Conservation (phyloP, 2,797 vertebrate species). For the Leucoraja ocellata region DNA sequence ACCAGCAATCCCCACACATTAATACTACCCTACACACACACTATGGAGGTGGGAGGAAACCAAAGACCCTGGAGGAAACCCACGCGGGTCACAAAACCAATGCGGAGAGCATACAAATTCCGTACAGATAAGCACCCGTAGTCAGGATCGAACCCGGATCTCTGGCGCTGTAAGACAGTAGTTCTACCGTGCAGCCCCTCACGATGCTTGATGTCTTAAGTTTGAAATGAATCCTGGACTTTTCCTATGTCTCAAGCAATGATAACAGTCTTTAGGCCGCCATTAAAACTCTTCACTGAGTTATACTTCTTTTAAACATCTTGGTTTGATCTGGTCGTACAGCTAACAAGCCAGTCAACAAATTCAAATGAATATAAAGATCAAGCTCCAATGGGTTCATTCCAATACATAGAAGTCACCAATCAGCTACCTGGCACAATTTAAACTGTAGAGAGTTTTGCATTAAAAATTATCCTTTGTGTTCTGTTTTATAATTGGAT, state of each 20-base stretch:
- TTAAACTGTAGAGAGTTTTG: neutral
- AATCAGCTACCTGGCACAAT: neutral
- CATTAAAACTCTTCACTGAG: neutral
- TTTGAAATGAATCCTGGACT: neutral
- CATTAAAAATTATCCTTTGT: neutral
- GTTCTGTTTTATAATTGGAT: neutral
- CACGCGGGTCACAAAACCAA: too few relatives aligned
- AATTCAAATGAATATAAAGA: neutral
- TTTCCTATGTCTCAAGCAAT: neutral
- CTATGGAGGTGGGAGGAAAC: too few relatives aligned
- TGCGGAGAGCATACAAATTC: too few relatives aligned
- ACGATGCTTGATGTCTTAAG: neutral
- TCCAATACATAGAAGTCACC: neutral
- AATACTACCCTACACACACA: too few relatives aligned
- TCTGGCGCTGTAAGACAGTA: too few relatives aligned
- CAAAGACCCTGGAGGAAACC: too few relatives aligned
- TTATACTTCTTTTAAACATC: neutral
- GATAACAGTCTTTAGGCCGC: neutral
- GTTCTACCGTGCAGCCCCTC: too few relatives aligned
- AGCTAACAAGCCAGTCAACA: neutral
- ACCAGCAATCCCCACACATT: too few relatives aligned
- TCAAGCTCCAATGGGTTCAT: too few relatives aligned
- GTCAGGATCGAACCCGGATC: too few relatives aligned
- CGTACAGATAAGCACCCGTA: too few relatives aligned
- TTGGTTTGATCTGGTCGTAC: neutral